Base-by-base conservation (phyloP, 2,888 invertebrate genomes). In the Eumacrocentrus americanus region DNA sequence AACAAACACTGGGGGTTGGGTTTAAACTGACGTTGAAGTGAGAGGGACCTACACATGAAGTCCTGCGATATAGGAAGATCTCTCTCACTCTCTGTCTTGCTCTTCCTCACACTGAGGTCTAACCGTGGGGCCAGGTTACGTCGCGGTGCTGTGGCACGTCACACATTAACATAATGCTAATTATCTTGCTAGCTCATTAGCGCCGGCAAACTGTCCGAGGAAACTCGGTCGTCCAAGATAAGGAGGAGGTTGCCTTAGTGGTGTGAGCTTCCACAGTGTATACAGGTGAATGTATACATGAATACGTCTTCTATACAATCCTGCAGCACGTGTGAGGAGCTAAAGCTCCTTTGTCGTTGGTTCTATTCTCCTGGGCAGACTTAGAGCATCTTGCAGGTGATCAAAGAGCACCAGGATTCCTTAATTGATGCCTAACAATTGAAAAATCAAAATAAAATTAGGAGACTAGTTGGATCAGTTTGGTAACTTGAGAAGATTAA, bases 111-210 rank as follows among this genome's bases (percentile, higher is more conserved):
- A n/a, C n/a, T n/a, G n/a, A n/a, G n/a, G n/a, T n/a, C 16, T 66
- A 63, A 67, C 61, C 67, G 60, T 62, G 57, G 72, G 74, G 71
- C 72, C 70, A 69, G 72, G 72, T 75, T 77, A 75, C 73, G 72
- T 70, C 69, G 66, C 66, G 66, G 66, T 63, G 56, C 69, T 67
- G 66, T 70, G 69, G 70, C 70, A 71, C 76, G 74, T 78, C 76
- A 73, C 76, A 70, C 77, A 78, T 78, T 78, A 79, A 79, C 78
- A 78, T 79, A 79, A 79, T 80, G 77, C 77, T 80, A 80, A 80
- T 80, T 80, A 80, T 78, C 78, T 76, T 77, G 76, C 79, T 72
- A 76, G 79, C 79, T 80, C 79, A 79, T 80, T 80, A 79, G 77
- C 76, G 75, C 73, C 69, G 72, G 76, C 73, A 78, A 80, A 78